Percentiles rank a stretch among this genome's conserved stretches.
These are phyloP conservation scores for Mormoops blainvillei DNA, from an alignment of 2,113 vertebrate genomes.

Conservation along the genomic window DNA sequence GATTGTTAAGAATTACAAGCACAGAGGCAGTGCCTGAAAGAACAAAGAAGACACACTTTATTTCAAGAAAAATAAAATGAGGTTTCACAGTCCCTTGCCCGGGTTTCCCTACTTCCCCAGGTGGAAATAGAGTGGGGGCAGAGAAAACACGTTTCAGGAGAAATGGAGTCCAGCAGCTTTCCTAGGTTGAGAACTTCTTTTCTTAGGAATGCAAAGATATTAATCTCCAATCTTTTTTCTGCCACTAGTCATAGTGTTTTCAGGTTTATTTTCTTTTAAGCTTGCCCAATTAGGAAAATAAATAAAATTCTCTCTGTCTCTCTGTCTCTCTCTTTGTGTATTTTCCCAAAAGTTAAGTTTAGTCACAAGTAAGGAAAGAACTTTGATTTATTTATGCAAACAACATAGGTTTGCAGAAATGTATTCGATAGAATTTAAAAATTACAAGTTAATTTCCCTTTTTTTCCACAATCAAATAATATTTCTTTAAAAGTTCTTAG, in stretches of 20 bases:
- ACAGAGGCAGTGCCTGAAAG: slow-evolving; percentile 38
- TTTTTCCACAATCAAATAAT: neutral
- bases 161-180: neutral
- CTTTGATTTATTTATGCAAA: neutral
- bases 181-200: neutral
- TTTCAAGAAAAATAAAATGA: slow-evolving; percentile 50
- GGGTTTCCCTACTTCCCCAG: neutral
- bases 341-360: neutral
- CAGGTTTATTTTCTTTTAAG: neutral
- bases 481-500: slow-evolving; percentile 11
- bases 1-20: slow-evolving; percentile 58
- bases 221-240: neutral
- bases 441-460: slow-evolving; percentile 6
- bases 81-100: slow-evolving; percentile 8
- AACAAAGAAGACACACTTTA: slow-evolving; percentile 63
- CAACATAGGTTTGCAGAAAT: neutral
- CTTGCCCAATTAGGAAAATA: neutral
- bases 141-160: neutral
- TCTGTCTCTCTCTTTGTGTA: neutral
- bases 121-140: neutral
- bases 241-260: neutral
- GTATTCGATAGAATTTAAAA: neutral
- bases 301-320: neutral
- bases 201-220: neutral
- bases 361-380: neutral